Evolutionary conservation across 2,113 vertebrate species (phyloP), one percentile per base, ranked within the genome.

Genomic region (Centrocercus urophasianus): DNA sequence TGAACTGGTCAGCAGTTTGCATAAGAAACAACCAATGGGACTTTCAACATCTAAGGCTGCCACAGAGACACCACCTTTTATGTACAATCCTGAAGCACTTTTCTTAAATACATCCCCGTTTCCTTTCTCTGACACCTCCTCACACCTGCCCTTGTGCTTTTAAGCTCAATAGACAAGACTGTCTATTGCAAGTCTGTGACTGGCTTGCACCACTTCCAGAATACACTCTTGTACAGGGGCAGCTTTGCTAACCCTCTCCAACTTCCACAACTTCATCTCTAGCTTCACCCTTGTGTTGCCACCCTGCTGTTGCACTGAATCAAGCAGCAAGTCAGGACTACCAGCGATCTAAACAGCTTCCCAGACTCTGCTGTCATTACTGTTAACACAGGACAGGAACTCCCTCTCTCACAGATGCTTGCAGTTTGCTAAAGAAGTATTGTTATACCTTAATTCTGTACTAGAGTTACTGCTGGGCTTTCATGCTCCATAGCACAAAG

Each of bases 241-340:
- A 73, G 36, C 27, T 84, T 75, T 75, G 38, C 45, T 61, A 74
- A 56, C 7, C 25, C 71, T 21, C 7, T n/a, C 22, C 43, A 47
- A 5, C 43, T 65, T 47, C 73, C 70, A 79, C 0, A 69, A 25
- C 47, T 75, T 42, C 61, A 56, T 52, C 69, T 66, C 75, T 0
- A 72, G 21, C 47, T 67, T 42, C 61, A 78, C 2, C 4, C 30
- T 16, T 25, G 15, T 34, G 60, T 40, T 56, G 43, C 28, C 66
- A 89, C 22, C 56, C 59, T 1, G 0, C 2, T 83, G 63, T 1
- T 79, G 28, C 4, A 0, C 0, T 48, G 43, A 82, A 47, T 10
- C 63, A 89, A 87, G 21, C 30, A 87, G 10, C 34, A 82, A 78
- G 6, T 6, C 63, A 72, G 63, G 82, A 71, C 9, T 34, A 72